Evolutionary conservation across 2,888 invertebrate genomes (phyloP), one percentile per base, ranked within the genome.

Genomic region (Phania funesta): DNA sequence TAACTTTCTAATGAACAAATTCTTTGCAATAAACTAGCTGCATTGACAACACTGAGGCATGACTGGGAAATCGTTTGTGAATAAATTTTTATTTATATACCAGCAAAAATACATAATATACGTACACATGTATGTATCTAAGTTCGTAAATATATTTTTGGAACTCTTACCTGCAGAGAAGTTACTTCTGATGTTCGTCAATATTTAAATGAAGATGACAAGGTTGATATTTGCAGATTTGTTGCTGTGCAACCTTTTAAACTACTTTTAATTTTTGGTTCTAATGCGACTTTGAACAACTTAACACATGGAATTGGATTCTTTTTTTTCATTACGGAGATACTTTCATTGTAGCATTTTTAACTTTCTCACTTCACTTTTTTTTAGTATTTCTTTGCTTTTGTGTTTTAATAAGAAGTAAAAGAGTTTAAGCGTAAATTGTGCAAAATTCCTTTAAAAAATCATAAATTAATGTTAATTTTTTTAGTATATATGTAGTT

Each of bases 391-490:
- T 38, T 38, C n/a, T n/a, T 38, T 11, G 1, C 7, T 24, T 32
- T 29, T 44, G 29, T 22, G 0, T 50, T 35, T 38, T 38, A 9
- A n/a, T 16, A 22, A 16, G 1, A 24, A 22, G 24, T 22, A 16
- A 26, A 24, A 26, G 8, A 1, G 24, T 67, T 52, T 26, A 29
- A 58, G 29, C 44, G 22, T 44, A 8, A 44, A 50, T 18, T 58
- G 35, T 58, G 22, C 8, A 44, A 41, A 52, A 41, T 38, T 64
- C 20, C 9, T 44, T 68, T 41, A 9, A 24, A n/a, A 26, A 56
- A 56, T 24, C 13, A 20, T 41, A 46, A n/a, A n/a, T 32, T 16
- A 58, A 58, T 60, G 60, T 48, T 60, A 38, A 38, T 58, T 18
- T 38, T 5, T 26, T 26, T 26, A 26, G 3, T 26, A 5, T n/a